Percentiles rank a stretch among this genome's conserved stretches.
Conservation (phyloP, 2,888 invertebrate species). For the Eurois occulta region DNA sequence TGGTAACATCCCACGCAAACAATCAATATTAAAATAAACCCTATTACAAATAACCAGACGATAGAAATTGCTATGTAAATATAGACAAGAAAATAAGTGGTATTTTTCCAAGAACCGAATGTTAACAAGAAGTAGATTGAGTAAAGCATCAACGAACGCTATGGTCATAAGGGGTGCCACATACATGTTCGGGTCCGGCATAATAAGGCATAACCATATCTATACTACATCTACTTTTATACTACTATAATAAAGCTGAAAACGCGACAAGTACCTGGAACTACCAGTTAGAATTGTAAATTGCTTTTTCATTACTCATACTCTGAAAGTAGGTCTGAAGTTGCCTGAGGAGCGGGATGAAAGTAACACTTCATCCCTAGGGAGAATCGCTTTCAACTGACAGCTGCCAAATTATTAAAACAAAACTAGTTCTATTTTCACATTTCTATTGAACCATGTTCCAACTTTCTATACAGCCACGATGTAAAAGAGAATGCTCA, state of each 20-base stretch:
- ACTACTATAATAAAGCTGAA: background rate
- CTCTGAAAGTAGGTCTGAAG: too few species aligned
- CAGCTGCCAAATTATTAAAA: too few species aligned
- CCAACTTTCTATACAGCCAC: too few species aligned
- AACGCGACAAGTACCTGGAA: background rate
- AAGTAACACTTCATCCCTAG: too few species aligned
- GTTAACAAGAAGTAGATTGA: conserved; percentile 7
- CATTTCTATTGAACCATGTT: too few species aligned
- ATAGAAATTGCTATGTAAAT: conserved; percentile 4
- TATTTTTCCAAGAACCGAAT: background rate
- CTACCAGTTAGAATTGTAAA: background rate
- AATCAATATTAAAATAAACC: background rate
- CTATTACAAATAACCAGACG: background rate
- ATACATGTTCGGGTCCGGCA: background rate
- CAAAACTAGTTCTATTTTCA: too few species aligned
- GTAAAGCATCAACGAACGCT: conserved; percentile 4
- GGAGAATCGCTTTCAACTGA: too few species aligned
- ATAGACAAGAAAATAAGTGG: conserved; percentile 14
- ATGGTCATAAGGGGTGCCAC: background rate
- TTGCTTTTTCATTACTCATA: too few species aligned
- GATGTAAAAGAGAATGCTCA: too few species aligned
- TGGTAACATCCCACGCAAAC: background rate
- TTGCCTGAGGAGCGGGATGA: too few species aligned
- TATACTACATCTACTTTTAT: background rate
- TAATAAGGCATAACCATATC: background rate